phyloP scores from a whole-genome alignment of 2,797 vertebrate genomes.

The Falco cherrug region DNA sequence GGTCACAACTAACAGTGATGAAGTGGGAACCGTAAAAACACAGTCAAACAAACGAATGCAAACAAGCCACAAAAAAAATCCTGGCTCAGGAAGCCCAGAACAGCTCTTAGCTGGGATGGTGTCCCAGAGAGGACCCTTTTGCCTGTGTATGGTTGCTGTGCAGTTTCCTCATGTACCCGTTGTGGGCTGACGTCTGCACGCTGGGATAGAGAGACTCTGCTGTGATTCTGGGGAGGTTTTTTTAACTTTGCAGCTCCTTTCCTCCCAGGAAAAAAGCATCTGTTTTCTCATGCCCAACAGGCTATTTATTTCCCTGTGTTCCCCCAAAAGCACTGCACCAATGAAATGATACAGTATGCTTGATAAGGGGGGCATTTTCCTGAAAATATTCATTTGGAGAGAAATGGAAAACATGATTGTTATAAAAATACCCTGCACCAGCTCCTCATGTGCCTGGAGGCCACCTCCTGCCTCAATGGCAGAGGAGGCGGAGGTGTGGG shows the following conservation, averaged over 20 bases:
- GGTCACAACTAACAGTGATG: background rate
- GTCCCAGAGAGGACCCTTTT: background rate
- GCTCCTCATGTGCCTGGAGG: background rate
- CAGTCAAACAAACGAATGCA: too few species aligned
- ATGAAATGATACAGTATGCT: background rate
- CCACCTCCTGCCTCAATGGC: rapidly evolving
- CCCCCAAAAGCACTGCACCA: background rate
- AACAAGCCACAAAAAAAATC: background rate
- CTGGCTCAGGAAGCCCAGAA: background rate
- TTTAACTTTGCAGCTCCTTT: background rate
- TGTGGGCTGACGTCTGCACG: rapidly evolving
- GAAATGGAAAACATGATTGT: background rate
- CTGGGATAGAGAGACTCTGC: background rate
- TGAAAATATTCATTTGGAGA: background rate
- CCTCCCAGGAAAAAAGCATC: background rate
- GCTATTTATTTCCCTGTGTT: background rate
- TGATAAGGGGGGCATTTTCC: background rate
- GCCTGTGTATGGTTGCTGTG: background rate
- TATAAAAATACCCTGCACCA: background rate
- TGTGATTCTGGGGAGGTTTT: background rate
- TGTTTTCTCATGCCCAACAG: background rate
- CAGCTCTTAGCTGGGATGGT: background rate
- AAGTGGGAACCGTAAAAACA: background rate
- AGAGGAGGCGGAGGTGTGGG: rapidly evolving
- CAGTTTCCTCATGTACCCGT: background rate